phyloP scores from a whole-genome alignment of 2,113 vertebrate genomes.

The Ammodytes marinus region DNA sequence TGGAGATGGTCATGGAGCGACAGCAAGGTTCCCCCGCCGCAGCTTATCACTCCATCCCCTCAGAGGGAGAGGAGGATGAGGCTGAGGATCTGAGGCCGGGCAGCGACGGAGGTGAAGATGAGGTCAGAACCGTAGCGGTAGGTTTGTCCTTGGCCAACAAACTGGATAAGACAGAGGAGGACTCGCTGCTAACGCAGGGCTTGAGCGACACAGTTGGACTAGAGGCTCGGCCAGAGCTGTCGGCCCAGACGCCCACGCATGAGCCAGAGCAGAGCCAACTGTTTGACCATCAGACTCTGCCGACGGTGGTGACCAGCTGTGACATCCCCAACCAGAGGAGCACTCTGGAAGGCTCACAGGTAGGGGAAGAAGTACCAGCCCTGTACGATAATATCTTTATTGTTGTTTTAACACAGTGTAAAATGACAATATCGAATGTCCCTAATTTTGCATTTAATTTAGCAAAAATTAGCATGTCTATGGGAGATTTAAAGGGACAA shows the following conservation, averaged over 20 bases:
- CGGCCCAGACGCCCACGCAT: constrained; percentile 60
- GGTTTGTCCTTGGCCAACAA: constrained; percentile 67
- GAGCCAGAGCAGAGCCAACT: constrained; percentile 77
- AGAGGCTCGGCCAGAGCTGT: constrained; percentile 38
- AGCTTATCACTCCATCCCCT: constrained; percentile 38
- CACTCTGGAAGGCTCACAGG: constrained; percentile 87
- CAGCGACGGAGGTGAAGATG: constrained; percentile 38
- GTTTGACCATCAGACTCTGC: constrained; percentile 85
- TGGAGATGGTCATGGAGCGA: constrained; percentile 72
- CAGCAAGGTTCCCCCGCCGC: constrained; percentile 46
- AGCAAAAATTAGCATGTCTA: no score
- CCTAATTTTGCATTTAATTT: no score
- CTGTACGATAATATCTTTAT: background rate
- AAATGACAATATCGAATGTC: no score
- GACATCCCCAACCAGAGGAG: constrained; percentile 85
- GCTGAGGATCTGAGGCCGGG: constrained; percentile 49
- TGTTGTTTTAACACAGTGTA: no score
- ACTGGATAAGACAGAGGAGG: constrained; percentile 54
- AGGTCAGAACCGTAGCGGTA: constrained; percentile 4
- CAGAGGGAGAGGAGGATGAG: constrained; percentile 58
- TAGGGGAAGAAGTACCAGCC: constrained; percentile 34
- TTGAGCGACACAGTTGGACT: constrained; percentile 12
- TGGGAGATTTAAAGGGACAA: no score
- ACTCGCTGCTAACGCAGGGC: constrained; percentile 17
- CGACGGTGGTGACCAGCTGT: constrained; percentile 86